Base-by-base conservation (phyloP, 2,888 invertebrate genomes). In the Drosophila anomelani region DNA sequence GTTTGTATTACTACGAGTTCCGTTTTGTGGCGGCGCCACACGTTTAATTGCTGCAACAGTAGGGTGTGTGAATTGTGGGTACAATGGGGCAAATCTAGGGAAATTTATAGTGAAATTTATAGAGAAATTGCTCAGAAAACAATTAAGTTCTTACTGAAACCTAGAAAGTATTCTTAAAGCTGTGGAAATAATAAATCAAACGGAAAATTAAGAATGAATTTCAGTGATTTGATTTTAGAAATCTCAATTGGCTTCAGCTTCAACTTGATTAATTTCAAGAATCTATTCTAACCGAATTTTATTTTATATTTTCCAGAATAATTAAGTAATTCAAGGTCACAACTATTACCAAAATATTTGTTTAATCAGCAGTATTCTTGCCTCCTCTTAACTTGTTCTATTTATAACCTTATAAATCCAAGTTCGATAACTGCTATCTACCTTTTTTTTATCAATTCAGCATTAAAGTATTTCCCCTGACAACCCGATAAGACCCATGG, bases 1-100 rank as follows among this genome's bases (percentile, higher is more conserved):
- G 32, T 17, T 59, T 47, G 69, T 69, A 34, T 53, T 73, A 73
- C 73, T 73, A 73, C 74, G 58, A 73, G 66, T 73, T 66, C 73
- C 73, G 73, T 73, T 70, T 69, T 68, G 43, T 63, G 56, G 34
- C 73, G 73, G 63, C 72, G 58, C 47, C 55, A 73, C 73, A 74
- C 66, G 74, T 73, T 73, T 73, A 71, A 62, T 62, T 62, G 71
- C 47, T 36, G 56, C 39, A n/a, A 34, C 32, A 5, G 56, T 51
- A 63, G 46, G 72, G 55, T 53, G 71, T 57, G 70, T 44, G 53
- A 57, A 71, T 55, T 9, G 12, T 9, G 1, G 34, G 20, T 10
- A 73, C 73, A 59, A 66, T 66, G 74, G 74, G 13, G 10, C 23
- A 29, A 15, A 15, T 32, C 1, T 12, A 9, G 3, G 12, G 4